These are phyloP conservation scores for Cordilura impudica DNA, from an alignment of 2,888 invertebrate species.

Conservation along the genomic window DNA sequence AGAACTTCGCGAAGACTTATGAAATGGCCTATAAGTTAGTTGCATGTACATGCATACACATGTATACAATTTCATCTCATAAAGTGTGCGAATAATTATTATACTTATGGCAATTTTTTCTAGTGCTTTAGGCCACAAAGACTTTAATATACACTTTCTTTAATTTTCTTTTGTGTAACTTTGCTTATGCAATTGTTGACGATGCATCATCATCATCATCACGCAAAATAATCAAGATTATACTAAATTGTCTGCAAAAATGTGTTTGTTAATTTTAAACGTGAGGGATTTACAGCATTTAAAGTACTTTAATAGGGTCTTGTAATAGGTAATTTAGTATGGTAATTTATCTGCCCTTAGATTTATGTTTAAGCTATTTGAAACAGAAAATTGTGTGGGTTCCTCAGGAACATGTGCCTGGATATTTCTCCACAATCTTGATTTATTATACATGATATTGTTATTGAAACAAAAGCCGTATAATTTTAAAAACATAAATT, in stretches of 20 bases:
- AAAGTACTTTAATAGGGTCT: conserved; percentile 15
- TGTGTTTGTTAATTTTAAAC: conserved; percentile 44
- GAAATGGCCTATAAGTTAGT: no score
- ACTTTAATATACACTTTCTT: conserved; percentile 21
- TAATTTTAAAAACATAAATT: no score
- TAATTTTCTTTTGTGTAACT: background rate
- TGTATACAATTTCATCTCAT: background rate
- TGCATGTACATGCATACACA: background rate
- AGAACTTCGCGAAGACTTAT: no score
- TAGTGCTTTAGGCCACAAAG: conserved; percentile 37
- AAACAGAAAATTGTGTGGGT: background rate
- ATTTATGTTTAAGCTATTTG: conserved; percentile 25
- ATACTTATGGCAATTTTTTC: conserved; percentile 11
- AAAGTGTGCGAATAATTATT: conserved; percentile 58
- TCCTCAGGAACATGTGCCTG: no score
- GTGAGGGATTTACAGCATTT: conserved; percentile 49
- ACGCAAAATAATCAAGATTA: conserved; percentile 61
- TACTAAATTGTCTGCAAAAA: conserved; percentile 63
- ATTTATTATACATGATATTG: no score
- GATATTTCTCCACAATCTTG: no score
- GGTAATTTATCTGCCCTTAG: background rate
- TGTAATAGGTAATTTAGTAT: background rate
- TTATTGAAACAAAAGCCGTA: no score
- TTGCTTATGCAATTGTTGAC: conserved; percentile 13
- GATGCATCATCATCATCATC: conserved; percentile 36